Evolutionary conservation across 2,113 vertebrate species (phyloP).

Genomic region (Zingel zingel): DNA sequence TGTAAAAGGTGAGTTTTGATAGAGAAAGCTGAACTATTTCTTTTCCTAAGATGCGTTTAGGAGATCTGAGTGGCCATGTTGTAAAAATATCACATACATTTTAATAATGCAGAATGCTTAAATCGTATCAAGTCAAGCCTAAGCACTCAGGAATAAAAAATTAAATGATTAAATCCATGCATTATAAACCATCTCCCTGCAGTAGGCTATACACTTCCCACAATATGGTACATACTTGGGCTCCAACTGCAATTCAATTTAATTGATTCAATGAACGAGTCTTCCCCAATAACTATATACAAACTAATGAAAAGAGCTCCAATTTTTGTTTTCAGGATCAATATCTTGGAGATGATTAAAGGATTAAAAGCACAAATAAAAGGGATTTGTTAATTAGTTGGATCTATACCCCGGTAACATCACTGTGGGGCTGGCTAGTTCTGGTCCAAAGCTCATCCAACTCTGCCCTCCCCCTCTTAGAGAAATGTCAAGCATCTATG

Average conservation of each 20-base stretch:
- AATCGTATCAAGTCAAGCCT: conserved; percentile 36
- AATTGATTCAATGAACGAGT: conserved; percentile 15
- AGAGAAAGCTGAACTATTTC: background rate
- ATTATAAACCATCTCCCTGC: conserved; percentile 43
- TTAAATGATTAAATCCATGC: conserved; percentile 55
- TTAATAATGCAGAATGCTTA: conserved; percentile 65
- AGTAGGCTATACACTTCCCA: conserved; percentile 6
- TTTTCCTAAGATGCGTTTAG: background rate
- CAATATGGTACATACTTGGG: background rate
- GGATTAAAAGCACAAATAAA: background rate
- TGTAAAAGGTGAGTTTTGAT: background rate
- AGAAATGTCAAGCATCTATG: conserved; percentile 9
- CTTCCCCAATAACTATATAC: background rate
- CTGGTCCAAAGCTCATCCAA: conserved; percentile 24
- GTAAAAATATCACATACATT: conserved; percentile 39
- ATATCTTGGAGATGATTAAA: background rate
- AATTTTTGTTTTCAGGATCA: conserved; percentile 1
- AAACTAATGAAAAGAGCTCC: background rate
- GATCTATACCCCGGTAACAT: background rate
- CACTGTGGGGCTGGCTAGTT: background rate
- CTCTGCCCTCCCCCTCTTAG: background rate
- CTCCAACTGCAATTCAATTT: conserved; percentile 16
- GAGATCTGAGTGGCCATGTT: conserved; percentile 6
- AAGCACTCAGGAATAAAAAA: conserved; percentile 54
- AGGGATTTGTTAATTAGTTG: background rate